A percentile compares a stretch with the other conserved stretches of the same genome.
Conservation (phyloP, 2,797 vertebrate species). For the Gymnoscopelus braueri region DNA sequence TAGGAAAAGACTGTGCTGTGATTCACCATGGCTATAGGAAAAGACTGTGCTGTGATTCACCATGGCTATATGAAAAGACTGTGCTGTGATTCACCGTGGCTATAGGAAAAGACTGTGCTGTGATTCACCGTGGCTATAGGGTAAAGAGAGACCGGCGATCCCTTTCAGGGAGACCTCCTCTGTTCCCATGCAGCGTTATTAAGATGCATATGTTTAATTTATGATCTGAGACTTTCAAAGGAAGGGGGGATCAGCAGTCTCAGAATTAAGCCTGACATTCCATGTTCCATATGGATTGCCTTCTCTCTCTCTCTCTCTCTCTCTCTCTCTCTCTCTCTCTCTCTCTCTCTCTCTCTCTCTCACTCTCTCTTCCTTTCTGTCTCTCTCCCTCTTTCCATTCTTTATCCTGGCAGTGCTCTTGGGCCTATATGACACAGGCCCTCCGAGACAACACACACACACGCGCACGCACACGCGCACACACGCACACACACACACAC, state of each 20-base stretch:
- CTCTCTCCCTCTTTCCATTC: slow-evolving; percentile 37
- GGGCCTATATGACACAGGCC: slow-evolving; percentile 43
- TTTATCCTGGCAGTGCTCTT: slow-evolving; percentile 58
- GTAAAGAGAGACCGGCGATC: slow-evolving; percentile 32
- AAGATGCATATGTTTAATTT: slow-evolving; percentile 74
- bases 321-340: slow-evolving; percentile 30
- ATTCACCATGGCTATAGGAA: no score
- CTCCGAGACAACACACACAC: slow-evolving; percentile 30
- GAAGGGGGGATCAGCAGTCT: slow-evolving; percentile 54
- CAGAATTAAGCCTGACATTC: slow-evolving; percentile 62
- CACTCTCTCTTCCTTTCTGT: slow-evolving; percentile 34
- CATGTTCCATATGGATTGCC: slow-evolving; percentile 64
- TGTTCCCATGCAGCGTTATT: slow-evolving; percentile 58
- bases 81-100: slow-evolving; percentile 47
- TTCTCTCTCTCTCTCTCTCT: slow-evolving; percentile 49
- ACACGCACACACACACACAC: neutral
- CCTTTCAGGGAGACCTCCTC: slow-evolving; percentile 38
- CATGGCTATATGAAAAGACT: no score
- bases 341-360: neutral
- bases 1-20: no score
- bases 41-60: no score
- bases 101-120: slow-evolving; percentile 31
- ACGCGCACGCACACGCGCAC: slow-evolving; percentile 18
- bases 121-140: slow-evolving; percentile 51
- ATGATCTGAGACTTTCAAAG: slow-evolving; percentile 69